phyloP scores from a whole-genome alignment of 1,140 invertebrate species.

The Paracyclopina nana region DNA sequence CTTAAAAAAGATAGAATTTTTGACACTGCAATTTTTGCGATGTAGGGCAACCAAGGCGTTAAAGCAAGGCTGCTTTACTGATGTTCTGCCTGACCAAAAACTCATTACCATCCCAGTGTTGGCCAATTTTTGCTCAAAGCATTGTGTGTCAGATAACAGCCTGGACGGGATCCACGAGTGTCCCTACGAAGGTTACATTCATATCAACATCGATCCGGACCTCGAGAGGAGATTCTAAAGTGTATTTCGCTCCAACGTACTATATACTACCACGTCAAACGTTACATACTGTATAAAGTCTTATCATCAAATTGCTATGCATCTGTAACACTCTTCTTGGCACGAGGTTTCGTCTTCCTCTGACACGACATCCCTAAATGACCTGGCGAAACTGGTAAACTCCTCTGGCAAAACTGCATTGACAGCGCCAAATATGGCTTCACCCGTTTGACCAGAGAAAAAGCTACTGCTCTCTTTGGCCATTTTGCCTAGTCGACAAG shows the following conservation, averaged over 20 bases:
- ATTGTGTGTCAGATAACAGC: no score
- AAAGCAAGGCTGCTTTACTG: background rate
- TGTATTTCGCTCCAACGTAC: no score
- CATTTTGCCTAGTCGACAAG: background rate
- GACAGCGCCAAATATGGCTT: background rate
- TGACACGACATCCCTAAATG: background rate
- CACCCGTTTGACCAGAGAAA: no score
- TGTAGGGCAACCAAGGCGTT: no score
- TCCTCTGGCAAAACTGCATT: background rate
- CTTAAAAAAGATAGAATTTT: no score
- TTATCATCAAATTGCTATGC: constrained; percentile 1
- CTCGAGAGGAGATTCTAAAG: no score
- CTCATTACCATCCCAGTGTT: background rate
- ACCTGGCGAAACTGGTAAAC: background rate
- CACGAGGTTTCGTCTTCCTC: background rate
- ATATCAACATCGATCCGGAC: no score
- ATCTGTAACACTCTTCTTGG: background rate
- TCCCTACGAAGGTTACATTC: no score
- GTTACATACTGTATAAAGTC: no score
- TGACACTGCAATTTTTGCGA: no score
- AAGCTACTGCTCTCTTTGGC: background rate
- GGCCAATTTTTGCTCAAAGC: background rate
- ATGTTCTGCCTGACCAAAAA: background rate
- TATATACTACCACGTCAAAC: no score
- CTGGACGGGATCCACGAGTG: no score